Evolutionary conservation across 2,797 vertebrate species (phyloP), one percentile per base, ranked within the genome.

Genomic region (Eleutherodactylus coqui): DNA sequence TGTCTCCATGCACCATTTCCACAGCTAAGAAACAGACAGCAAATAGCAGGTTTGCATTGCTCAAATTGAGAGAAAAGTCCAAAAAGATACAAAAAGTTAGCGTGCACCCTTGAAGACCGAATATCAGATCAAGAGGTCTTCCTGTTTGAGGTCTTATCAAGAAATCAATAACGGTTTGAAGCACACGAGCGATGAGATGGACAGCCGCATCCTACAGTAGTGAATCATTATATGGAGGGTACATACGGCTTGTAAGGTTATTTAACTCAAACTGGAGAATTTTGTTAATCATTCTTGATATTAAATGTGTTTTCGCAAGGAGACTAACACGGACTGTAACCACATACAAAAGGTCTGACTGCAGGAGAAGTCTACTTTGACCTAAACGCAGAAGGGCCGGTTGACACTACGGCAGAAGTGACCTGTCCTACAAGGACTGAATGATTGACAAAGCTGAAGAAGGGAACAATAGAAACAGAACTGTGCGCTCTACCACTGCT

Each of bases 341-440:
- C 24, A 38, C 8, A 16, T 10, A 21, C 0, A 38, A 34, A 67
- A n/a, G n/a, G n/a, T n/a, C 4, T 24, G 4, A 5, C 41, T 45
- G 24, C 70, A 45, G 13, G 1, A 21, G 8, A 1, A 34, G 24
- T 38, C 70, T 19, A 41, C n/a, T 70, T 78, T 67, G 24, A 27
- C 34, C 75, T 78, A 49, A 32, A 58, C 17, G 29, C 73, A 75
- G 29, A 55, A 83, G 58, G 6, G 43, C 11, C n/a, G 10, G n/a
- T 62, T 10, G 24, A 29, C 0, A 5, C 7, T 38, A 5, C 7
- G 17, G n/a, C 6, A 9, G 47, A 5, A 85, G 32, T 43, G n/a
- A 43, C 19, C n/a, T n/a, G 27, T 43, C 24, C 45, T 29, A 27
- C 53, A 85, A 85, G 55, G 24, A 41, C 78, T 85, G 36, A 77